These are phyloP conservation scores for Clavelina lepadiformis DNA, from an alignment of 23 tunicate genomes.

Conservation along the genomic window DNA sequence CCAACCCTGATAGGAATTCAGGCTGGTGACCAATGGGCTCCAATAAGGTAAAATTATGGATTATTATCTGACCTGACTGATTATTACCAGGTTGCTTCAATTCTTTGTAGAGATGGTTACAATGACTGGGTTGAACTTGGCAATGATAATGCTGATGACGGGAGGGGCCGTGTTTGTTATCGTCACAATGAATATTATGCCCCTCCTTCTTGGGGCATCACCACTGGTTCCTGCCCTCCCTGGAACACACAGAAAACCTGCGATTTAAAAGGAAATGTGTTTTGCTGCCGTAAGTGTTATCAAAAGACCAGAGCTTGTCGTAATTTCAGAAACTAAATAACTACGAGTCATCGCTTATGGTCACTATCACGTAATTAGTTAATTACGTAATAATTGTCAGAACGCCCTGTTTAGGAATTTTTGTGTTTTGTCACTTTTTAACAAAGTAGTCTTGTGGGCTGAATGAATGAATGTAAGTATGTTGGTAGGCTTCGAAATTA, in stretches of 20 bases:
- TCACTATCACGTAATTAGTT: no score
- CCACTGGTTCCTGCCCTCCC: slow-evolving; percentile 32
- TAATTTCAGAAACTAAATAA: no score
- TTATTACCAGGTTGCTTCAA: background rate
- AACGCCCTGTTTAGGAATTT: no score
- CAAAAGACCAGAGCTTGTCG: no score
- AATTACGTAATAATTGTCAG: no score
- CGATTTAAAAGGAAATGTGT: slow-evolving; percentile 54
- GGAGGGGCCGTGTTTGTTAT: slow-evolving; percentile 36
- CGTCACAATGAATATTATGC: slow-evolving; percentile 46
- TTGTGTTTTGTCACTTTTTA: no score
- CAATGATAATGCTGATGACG: slow-evolving; percentile 26
- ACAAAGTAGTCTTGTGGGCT: no score
- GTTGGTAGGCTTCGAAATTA: no score
- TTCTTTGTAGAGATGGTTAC: slow-evolving; percentile 31
- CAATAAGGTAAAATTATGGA: slow-evolving; percentile 41
- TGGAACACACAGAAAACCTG: slow-evolving; percentile 34
- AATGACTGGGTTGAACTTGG: slow-evolving; percentile 75
- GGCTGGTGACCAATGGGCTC: slow-evolving; percentile 63
- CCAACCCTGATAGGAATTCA: slow-evolving; percentile 43
- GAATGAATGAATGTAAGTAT: no score
- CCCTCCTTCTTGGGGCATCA: slow-evolving; percentile 50
- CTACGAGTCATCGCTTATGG: no score
- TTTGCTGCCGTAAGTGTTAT: slow-evolving; percentile 61
- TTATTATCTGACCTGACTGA: background rate